phyloP scores from a whole-genome alignment of 2,113 vertebrate species.

The Todiramphus saurophagus region DNA sequence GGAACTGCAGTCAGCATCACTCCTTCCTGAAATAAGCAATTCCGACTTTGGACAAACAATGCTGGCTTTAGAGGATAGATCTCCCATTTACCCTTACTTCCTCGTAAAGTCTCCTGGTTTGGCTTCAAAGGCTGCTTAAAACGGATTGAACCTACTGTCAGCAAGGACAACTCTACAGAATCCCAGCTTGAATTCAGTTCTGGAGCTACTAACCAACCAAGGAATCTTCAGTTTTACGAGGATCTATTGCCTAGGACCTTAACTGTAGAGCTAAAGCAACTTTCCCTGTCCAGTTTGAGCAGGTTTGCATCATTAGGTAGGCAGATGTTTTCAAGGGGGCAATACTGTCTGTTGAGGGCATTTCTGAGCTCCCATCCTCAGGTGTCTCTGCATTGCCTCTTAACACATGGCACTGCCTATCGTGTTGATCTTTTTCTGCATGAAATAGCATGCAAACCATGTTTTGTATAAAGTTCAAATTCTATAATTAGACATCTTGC shows the following conservation, averaged over 20 bases:
- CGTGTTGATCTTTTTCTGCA: neutral
- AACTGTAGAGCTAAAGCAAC: neutral
- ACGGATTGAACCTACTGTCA: neutral
- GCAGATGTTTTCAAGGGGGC: neutral
- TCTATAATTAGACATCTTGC: neutral
- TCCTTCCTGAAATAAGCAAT: neutral
- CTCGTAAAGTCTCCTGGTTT: neutral
- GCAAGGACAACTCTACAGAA: neutral
- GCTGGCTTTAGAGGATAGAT: neutral
- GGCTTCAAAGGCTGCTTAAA: neutral
- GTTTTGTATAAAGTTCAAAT: neutral
- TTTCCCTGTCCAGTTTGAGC: neutral
- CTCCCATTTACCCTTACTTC: neutral
- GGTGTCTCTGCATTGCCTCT: neutral
- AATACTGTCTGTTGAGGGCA: neutral
- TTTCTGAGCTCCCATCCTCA: neutral
- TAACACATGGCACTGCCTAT: neutral
- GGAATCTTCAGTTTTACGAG: neutral
- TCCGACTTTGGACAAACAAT: neutral
- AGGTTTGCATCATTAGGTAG: neutral
- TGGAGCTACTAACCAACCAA: neutral
- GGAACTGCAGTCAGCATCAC: neutral
- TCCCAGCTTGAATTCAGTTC: neutral
- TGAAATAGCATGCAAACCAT: neutral
- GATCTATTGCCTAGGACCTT: neutral